Percentiles rank a stretch among this genome's conserved stretches.
These are phyloP conservation scores for Hydrozoanthus tunicans DNA, from an alignment of 64 coral and sea anemone species.

Conservation along the genomic window DNA sequence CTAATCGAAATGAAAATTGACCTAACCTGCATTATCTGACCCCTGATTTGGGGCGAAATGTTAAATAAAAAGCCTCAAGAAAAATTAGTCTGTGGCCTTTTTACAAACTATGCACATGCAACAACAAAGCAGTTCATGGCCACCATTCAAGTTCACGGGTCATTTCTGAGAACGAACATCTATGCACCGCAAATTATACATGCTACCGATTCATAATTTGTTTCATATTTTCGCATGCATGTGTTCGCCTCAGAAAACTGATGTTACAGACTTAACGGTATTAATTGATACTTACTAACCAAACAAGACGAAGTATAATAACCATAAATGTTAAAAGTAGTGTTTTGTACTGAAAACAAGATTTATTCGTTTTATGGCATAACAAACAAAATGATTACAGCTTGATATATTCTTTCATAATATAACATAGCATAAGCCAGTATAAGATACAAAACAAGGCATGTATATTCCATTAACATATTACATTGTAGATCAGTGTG, in stretches of 20 bases:
- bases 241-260: too few relatives aligned
- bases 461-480: background rate
- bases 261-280: too few relatives aligned
- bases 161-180: background rate
- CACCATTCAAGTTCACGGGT: background rate
- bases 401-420: background rate
- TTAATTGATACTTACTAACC: too few relatives aligned
- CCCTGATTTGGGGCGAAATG: background rate
- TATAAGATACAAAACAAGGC: background rate
- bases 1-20: background rate
- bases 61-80: conserved; percentile 27
- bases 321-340: too few relatives aligned
- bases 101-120: conserved; percentile 45
- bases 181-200: background rate
- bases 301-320: too few relatives aligned
- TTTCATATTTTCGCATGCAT: background rate
- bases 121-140: conserved; percentile 5
- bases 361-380: background rate
- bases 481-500: background rate
- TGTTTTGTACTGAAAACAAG: too few relatives aligned
- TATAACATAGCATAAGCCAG: background rate
- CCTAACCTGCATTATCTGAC: background rate
- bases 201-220: background rate
- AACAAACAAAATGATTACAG: background rate
- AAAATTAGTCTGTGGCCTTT: conserved; percentile 43